phyloP scores from a whole-genome alignment of 2,797 vertebrate species.

The Mus spretus region DNA sequence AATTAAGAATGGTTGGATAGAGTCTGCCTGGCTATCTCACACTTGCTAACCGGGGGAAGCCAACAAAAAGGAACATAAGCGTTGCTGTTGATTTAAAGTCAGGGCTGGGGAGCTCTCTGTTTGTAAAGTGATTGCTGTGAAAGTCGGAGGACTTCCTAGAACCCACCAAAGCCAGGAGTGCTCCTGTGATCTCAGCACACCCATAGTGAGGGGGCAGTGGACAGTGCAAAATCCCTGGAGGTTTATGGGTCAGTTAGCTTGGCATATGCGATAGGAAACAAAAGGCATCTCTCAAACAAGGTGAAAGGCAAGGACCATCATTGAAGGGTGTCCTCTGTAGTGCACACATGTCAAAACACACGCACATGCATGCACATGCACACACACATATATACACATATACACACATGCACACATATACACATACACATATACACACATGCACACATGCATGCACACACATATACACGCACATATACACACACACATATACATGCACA shows the following conservation, averaged over 20 bases:
- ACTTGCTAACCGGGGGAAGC: not conserved
- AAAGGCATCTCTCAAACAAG: not conserved
- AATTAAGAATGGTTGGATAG: not conserved
- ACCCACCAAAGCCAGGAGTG: not conserved
- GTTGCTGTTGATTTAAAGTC: not conserved
- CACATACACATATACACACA: not conserved
- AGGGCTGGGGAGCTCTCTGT: not conserved
- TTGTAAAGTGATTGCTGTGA: not conserved
- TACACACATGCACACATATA: not conserved
- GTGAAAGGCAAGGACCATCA: not conserved
- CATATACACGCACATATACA: not conserved
- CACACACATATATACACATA: too few species aligned
- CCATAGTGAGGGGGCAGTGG: not conserved
- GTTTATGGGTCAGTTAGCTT: not conserved
- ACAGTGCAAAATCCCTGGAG: not conserved
- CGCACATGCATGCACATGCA: not conserved
- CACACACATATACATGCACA: not conserved
- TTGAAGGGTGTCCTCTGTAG: not conserved
- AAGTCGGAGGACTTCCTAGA: not conserved
- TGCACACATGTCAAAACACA: not conserved
- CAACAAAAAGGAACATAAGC: not conserved
- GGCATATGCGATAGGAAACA: not conserved
- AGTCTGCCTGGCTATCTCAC: not conserved
- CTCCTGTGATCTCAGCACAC: not conserved
- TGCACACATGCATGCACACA: fast-evolving